A percentile compares a stretch with the other conserved stretches of the same genome.
Evolutionary conservation across 2,797 vertebrate species (phyloP).

Genomic region (Pogonophryne albipinna): DNA sequence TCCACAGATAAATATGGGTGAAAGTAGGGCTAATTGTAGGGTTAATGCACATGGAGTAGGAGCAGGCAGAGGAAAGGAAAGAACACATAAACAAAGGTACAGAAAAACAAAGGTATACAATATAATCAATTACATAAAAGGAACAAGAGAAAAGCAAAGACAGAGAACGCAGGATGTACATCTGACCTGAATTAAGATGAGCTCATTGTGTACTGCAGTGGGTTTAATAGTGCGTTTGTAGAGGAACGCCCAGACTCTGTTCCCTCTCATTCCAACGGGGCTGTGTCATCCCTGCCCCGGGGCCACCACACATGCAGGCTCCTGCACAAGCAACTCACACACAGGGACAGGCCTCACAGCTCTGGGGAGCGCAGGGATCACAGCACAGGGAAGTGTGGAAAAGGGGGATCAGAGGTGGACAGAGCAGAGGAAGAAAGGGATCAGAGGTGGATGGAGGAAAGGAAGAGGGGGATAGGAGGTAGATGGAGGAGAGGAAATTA

Average conservation of each 20-base stretch:
- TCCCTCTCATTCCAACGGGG: slow-evolving; percentile 89
- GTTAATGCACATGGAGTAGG: slow-evolving; percentile 13
- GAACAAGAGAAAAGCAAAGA: slow-evolving; percentile 47
- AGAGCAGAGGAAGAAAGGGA: slow-evolving; percentile 76
- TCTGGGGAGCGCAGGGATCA: slow-evolving; percentile 66
- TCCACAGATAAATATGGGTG: slow-evolving; percentile 23
- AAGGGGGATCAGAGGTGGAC: slow-evolving; percentile 77
- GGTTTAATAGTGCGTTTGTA: slow-evolving; percentile 90
- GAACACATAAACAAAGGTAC: slow-evolving; percentile 34
- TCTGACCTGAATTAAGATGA: slow-evolving; percentile 92
- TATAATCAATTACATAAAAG: slow-evolving; percentile 62
- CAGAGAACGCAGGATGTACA: slow-evolving; percentile 85
- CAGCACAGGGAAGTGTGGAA: slow-evolving; percentile 72
- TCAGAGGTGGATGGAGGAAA: slow-evolving; percentile 75
- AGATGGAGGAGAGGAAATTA: slow-evolving; percentile 72
- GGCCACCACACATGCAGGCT: slow-evolving; percentile 85
- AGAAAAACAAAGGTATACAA: slow-evolving; percentile 47
- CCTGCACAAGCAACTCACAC: slow-evolving; percentile 80
- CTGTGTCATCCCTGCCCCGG: slow-evolving; percentile 88
- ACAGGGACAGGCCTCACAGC: slow-evolving; percentile 74
- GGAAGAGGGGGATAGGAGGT: slow-evolving; percentile 70
- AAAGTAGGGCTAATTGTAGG: background rate
- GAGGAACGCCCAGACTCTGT: slow-evolving; percentile 90
- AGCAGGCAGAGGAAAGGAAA: slow-evolving; percentile 30
- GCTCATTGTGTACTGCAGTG: slow-evolving; percentile 90